Evolutionary conservation across 2,888 invertebrate genomes (phyloP).

Genomic region (Platynereis dumerilii): DNA sequence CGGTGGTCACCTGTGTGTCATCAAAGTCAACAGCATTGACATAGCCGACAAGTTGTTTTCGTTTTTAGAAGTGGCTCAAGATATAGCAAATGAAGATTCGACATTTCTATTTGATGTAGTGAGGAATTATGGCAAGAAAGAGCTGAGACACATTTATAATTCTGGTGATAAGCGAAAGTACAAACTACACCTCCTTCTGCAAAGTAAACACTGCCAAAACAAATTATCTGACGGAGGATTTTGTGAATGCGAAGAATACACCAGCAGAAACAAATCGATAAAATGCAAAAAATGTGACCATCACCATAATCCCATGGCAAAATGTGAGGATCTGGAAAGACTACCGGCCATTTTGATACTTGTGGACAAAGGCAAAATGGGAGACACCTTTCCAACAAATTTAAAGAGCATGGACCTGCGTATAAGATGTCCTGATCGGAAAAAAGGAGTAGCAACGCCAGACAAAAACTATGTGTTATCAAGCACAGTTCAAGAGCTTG

Average conservation of each 20-base stretch:
- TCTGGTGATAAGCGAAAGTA: neutral
- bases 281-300: conserved; percentile 23
- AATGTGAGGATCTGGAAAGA: conserved; percentile 19
- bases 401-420: conserved; percentile 29
- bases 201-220: too few relatives aligned
- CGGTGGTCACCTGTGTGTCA: neutral
- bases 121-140: neutral
- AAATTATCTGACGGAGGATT: neutral
- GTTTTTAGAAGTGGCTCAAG: neutral
- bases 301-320: conserved; percentile 14
- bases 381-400: conserved; percentile 28
- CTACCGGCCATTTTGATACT: conserved; percentile 30
- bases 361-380: conserved; percentile 27
- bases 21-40: neutral
- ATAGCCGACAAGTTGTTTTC: neutral
- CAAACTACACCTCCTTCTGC: too few relatives aligned
- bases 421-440: neutral
- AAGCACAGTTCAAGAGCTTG: conserved; percentile 22
- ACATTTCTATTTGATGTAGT: neutral
- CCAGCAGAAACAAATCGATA: neutral
- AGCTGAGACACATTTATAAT: neutral
- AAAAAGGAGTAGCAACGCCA: neutral
- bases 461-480: neutral
- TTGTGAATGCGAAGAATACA: neutral
- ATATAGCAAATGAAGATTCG: neutral